Evolutionary conservation across 2,888 invertebrate genomes (phyloP).

Genomic region (Drosophila anomalata): DNA sequence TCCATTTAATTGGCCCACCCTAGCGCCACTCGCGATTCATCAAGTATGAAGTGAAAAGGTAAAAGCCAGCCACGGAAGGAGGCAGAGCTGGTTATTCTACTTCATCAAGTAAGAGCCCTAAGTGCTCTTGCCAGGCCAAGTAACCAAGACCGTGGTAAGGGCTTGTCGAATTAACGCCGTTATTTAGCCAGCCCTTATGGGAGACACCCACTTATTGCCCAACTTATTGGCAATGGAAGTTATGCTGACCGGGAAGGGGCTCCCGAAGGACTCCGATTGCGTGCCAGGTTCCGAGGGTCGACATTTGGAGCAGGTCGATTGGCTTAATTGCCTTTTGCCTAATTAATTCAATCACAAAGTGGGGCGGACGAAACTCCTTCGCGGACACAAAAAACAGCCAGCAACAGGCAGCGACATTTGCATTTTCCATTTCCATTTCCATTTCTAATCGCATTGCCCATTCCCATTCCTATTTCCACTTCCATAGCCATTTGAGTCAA

Average conservation of each 20-base stretch:
- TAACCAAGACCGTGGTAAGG: constrained; percentile 15
- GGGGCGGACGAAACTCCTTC: constrained; percentile 11
- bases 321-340: constrained; percentile 74
- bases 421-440: constrained; percentile 29
- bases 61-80: constrained; percentile 6
- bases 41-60: constrained; percentile 45
- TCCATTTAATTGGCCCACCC: constrained; percentile 65
- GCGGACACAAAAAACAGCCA: constrained; percentile 11
- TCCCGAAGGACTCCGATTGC: constrained; percentile 56
- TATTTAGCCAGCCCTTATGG: constrained; percentile 50
- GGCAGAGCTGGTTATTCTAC: constrained; percentile 38
- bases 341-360: constrained; percentile 67
- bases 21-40: constrained; percentile 36
- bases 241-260: constrained; percentile 32
- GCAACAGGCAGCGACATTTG: constrained; percentile 49
- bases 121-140: constrained; percentile 21
- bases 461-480: constrained; percentile 19
- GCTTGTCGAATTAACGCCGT: constrained; percentile 69
- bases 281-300: constrained; percentile 46
- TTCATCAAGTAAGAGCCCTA: constrained; percentile 58
- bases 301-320: constrained; percentile 64
- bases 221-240: constrained; percentile 51
- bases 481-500: constrained; percentile 33
- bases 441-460: constrained; percentile 29
- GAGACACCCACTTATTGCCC: constrained; percentile 43